Conservation (phyloP, 1,140 invertebrate species). For the Kradibia gibbosae region DNA sequence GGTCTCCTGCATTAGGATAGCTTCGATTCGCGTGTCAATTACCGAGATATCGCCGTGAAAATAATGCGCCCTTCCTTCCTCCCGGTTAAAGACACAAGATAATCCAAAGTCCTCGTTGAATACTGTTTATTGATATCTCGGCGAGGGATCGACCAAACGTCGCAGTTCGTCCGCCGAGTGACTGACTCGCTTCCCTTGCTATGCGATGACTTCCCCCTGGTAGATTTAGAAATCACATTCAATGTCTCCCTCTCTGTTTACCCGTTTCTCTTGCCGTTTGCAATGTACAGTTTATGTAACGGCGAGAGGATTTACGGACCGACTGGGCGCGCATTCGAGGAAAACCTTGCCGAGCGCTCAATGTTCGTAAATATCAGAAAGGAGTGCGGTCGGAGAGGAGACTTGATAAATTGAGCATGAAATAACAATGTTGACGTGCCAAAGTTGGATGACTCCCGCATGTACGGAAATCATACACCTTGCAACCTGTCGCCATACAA, state of each 20-base stretch:
- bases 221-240: conserved; percentile 48
- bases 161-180: conserved; percentile 36
- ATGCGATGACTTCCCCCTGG: neutral
- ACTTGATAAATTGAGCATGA: conserved; percentile 42
- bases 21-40: conserved; percentile 37
- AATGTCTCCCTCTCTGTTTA: neutral
- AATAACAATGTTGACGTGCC: conserved; percentile 45
- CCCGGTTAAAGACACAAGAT: conserved; percentile 18
- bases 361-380: conserved; percentile 38
- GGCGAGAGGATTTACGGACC: conserved; percentile 42
- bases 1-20: conserved; percentile 26
- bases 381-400: conserved; percentile 8
- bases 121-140: conserved; percentile 41
- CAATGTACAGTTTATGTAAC: conserved; percentile 38
- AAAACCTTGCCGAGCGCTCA: conserved; percentile 2
- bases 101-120: conserved; percentile 25
- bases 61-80: conserved; percentile 32
- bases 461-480: conserved; percentile 48
- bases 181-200: conserved; percentile 43
- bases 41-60: conserved; percentile 39
- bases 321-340: neutral
- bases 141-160: conserved; percentile 29
- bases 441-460: conserved; percentile 30
- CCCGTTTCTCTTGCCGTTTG: neutral
- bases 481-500: neutral